These are phyloP conservation scores for Cylindroiulus punctatus DNA, from an alignment of 2,888 invertebrate genomes.

Conservation along the genomic window DNA sequence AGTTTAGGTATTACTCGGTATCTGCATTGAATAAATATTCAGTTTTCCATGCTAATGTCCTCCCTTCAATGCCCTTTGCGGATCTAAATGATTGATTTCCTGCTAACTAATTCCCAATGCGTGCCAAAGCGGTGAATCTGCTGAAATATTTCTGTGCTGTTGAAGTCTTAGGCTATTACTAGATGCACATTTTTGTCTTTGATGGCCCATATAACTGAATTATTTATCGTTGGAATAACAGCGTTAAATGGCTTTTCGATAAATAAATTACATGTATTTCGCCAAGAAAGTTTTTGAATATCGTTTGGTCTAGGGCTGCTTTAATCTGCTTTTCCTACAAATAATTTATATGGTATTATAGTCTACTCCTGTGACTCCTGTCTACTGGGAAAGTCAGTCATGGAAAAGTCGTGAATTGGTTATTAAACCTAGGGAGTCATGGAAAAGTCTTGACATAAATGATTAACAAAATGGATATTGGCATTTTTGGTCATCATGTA, in stretches of 20 bases:
- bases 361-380: no score
- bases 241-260: background rate
- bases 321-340: no score
- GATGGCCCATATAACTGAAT: conserved; percentile 28
- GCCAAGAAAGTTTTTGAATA: background rate
- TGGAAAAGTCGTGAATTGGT: no score
- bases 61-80: background rate
- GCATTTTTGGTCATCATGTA: no score
- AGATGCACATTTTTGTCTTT: background rate
- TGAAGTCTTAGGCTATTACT: background rate
- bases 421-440: no score
- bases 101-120: background rate
- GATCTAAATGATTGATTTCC: conserved; percentile 15
- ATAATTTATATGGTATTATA: no score
- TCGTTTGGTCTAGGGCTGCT: background rate
- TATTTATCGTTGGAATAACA: background rate
- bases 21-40: background rate
- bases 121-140: background rate
- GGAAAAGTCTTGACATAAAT: no score
- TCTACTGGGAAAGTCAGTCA: no score
- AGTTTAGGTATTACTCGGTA: background rate
- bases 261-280: conserved; percentile 18
- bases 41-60: background rate
- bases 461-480: no score
- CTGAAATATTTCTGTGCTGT: background rate